phyloP scores from a whole-genome alignment of 30 jellyfish, hydroid and myxozoan species.

The Rhopilema esculentum region DNA sequence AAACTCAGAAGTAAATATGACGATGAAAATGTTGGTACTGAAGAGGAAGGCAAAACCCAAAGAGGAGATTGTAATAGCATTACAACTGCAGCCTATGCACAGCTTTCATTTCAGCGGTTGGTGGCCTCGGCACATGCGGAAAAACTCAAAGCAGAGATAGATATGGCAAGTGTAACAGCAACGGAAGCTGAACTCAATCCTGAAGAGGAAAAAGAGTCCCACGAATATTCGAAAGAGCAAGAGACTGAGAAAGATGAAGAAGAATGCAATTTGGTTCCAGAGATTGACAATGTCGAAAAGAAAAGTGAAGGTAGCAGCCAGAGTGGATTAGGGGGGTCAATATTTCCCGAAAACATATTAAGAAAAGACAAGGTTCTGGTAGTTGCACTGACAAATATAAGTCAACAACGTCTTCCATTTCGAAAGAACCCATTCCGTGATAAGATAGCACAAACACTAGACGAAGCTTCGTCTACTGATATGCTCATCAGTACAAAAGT shows the following conservation, averaged over 20 bases:
- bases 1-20: background rate
- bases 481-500: too few relatives aligned
- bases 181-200: background rate
- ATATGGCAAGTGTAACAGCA: background rate
- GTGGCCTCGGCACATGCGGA: slow-evolving; percentile 53
- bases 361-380: background rate
- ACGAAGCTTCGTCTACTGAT: too few relatives aligned
- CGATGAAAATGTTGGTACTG: background rate
- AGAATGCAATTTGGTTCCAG: background rate
- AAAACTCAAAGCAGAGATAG: slow-evolving; percentile 3
- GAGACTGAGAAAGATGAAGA: background rate
- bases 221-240: background rate
- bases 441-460: too few relatives aligned
- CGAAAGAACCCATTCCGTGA: background rate
- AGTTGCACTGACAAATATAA: background rate
- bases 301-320: too few relatives aligned
- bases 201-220: background rate
- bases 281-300: background rate
- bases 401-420: background rate
- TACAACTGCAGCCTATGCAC: slow-evolving; percentile 18
- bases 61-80: background rate
- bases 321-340: too few relatives aligned
- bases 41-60: background rate
- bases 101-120: slow-evolving; percentile 54
- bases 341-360: too few relatives aligned